Percentiles rank a stretch among this genome's conserved stretches.
These are phyloP conservation scores for Eurytoma californica DNA, from an alignment of 2,888 invertebrate species.

Conservation along the genomic window DNA sequence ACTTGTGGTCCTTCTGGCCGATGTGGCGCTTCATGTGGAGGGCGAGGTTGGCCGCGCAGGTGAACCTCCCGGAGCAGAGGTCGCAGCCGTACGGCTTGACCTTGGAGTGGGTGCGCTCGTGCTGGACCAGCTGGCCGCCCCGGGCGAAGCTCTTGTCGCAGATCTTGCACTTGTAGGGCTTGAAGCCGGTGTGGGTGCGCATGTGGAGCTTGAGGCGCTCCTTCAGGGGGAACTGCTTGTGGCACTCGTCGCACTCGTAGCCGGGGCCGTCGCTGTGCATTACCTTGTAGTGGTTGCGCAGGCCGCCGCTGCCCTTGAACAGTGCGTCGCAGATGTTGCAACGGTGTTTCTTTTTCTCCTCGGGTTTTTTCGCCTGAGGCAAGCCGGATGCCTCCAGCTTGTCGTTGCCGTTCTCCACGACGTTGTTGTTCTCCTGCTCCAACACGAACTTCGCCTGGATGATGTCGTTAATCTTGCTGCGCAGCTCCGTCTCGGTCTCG, in stretches of 20 bases:
- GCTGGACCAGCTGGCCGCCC: constrained; percentile 85
- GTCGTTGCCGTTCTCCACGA: constrained; percentile 45
- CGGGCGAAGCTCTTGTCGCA: constrained; percentile 83
- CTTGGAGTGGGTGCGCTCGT: constrained; percentile 85
- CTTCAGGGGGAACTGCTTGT: constrained; percentile 85
- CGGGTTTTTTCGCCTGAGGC: constrained; percentile 27
- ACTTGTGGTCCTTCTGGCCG: constrained; percentile 85
- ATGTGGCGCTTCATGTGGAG: constrained; percentile 80
- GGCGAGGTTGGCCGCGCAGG: constrained; percentile 76
- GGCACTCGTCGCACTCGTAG: constrained; percentile 85
- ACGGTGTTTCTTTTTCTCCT: constrained; percentile 65
- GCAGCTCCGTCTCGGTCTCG: constrained; percentile 27
- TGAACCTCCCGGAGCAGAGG: constrained; percentile 84
- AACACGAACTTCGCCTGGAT: constrained; percentile 66
- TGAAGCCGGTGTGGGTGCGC: constrained; percentile 83
- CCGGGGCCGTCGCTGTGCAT: constrained; percentile 72
- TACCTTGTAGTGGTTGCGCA: constrained; percentile 72
- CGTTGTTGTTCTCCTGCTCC: constrained; percentile 69
- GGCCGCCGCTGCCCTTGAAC: constrained; percentile 72
- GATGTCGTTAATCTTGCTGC: constrained; percentile 65
- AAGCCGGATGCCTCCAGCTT: constrained; percentile 28
- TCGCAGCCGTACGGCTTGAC: constrained; percentile 84
- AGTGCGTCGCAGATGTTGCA: constrained; percentile 69
- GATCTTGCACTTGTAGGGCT: constrained; percentile 80
- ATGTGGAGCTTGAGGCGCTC: constrained; percentile 85